These are phyloP conservation scores for Tricholaema leucomelas DNA, from an alignment of 2,113 vertebrate species.

Conservation along the genomic window DNA sequence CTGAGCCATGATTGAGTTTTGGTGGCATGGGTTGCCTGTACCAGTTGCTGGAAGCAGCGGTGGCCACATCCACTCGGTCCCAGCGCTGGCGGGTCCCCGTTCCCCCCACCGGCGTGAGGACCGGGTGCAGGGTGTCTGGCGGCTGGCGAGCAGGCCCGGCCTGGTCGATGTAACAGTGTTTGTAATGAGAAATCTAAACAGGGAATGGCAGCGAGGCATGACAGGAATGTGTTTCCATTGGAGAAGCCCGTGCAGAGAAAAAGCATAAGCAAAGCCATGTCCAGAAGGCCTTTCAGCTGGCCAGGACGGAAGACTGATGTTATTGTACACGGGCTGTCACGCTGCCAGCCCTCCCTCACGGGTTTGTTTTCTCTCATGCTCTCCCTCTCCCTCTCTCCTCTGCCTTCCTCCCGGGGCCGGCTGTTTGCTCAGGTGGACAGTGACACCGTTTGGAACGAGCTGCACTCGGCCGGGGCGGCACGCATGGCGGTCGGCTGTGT, in stretches of 20 bases:
- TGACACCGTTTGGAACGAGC: conserved; percentile 94
- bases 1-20: neutral
- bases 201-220: conserved; percentile 96
- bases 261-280: conserved; percentile 86
- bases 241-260: conserved; percentile 85
- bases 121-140: conserved; percentile 50
- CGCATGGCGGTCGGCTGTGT: conserved; percentile 90
- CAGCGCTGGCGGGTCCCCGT: conserved; percentile 42
- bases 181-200: conserved; percentile 99
- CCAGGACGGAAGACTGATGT: conserved; percentile 95
- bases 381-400: conserved; percentile 60
- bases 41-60: neutral
- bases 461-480: conserved; percentile 82
- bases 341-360: conserved; percentile 88
- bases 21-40: neutral
- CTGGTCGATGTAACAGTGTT: conserved; percentile 89
- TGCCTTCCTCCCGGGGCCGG: conserved; percentile 69
- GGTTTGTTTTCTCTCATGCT: conserved; percentile 83
- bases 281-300: conserved; percentile 89
- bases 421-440: conserved; percentile 99
- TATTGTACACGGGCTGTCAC: conserved; percentile 91
- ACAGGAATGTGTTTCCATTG: conserved; percentile 99
- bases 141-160: conserved; percentile 73
- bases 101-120: conserved; percentile 33
- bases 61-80: neutral